Conservation (phyloP, 2,888 invertebrate species). For the Cantharis rustica region DNA sequence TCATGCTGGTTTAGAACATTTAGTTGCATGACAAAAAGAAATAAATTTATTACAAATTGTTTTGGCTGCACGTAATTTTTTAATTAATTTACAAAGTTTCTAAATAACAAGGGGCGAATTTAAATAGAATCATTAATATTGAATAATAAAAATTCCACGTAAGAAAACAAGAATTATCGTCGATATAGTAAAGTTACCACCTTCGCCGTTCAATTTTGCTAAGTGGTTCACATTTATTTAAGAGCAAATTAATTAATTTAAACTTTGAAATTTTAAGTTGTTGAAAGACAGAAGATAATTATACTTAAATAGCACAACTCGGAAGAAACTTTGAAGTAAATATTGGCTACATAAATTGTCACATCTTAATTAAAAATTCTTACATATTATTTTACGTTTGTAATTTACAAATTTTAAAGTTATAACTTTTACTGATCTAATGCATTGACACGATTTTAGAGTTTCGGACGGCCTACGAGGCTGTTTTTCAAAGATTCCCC, state of each 20-base stretch:
- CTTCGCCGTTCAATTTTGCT: not conserved
- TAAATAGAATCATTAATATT: not conserved
- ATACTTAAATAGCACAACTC: not conserved
- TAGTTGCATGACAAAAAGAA: constrained; percentile 3
- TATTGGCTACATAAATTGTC: not conserved
- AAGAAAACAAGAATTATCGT: not conserved
- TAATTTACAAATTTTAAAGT: not conserved
- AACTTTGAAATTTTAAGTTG: not conserved
- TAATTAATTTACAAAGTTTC: not conserved
- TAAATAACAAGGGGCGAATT: not conserved
- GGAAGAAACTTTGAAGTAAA: not conserved
- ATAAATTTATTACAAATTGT: not conserved
- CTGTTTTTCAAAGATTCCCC: too few species aligned
- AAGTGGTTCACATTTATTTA: not conserved
- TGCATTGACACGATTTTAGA: too few species aligned
- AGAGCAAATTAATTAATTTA: not conserved
- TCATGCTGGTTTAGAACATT: constrained; percentile 17
- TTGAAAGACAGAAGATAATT: not conserved
- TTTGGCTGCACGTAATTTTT: not conserved
- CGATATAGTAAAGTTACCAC: not conserved
- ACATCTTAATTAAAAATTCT: not conserved
- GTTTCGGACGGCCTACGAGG: too few species aligned
- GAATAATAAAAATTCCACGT: not conserved
- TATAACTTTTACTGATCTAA: not conserved
- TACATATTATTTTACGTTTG: not conserved